Evolutionary conservation across 1,140 invertebrate species (phyloP), one percentile per base, ranked within the genome.

Genomic region (Aphelenchoides fujianensis): DNA sequence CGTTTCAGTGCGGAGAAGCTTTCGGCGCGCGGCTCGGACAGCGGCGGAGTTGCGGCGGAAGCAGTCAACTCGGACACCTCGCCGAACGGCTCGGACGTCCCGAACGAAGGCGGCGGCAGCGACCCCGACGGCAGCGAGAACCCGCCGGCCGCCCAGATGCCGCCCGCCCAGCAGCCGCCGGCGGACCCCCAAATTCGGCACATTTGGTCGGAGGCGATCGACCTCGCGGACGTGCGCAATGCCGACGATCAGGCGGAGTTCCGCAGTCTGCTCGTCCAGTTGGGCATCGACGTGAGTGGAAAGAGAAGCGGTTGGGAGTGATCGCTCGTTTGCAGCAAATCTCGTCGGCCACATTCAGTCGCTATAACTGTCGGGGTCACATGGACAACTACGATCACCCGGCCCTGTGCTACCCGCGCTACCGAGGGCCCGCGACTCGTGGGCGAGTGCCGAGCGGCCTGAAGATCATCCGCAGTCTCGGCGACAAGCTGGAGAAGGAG

Each of bases 381-480:
- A 77, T 84, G 35, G 83, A 82, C 54, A 71, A 55, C 55, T 83
- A 80, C 70, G 81, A 85, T 61, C 81, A 82, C 28, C 41, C 59
- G 12, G 81, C 81, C 0, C 64, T 82, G 48, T 73, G 76, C 32
- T 85, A 84, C 69, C 81, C 81, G 28, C 74, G 81, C 23, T 81
- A 81, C 54, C 37, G 75, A 28, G 78, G 77, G 31, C 84, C 80
- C 23, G 69, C 74, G 31, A 73, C 72, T 41, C 71, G 81, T n/a
- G 70, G 66, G 27, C 70, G 83, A 5, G 54, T 73, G 32, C 82
- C 83, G 28, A 59, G 35, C 19, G 81, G 81, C 9, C 61, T 82
- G 19, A 82, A 82, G 55, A 35, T 82, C 19, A 85, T 82, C 68
- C 70, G 81, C 7, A 70, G 78, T 48, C 66, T 84, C 30, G 81